These are phyloP conservation scores for Anaspis maculata DNA, from an alignment of 2,888 invertebrate genomes.

Conservation along the genomic window DNA sequence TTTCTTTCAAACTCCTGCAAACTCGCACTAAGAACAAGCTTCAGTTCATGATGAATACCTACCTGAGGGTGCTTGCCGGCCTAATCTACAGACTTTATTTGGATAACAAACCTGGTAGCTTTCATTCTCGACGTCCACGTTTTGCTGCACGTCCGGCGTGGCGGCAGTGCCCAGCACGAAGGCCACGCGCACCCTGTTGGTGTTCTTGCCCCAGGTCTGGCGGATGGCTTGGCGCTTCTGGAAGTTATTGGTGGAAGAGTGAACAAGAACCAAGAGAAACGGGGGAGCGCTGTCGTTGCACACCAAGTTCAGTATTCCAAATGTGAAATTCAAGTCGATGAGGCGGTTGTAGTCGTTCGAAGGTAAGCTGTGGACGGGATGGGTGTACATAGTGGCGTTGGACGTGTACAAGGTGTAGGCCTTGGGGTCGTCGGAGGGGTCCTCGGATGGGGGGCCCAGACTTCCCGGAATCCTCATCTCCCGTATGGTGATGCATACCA, in stretches of 20 bases:
- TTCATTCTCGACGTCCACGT: slow-evolving; percentile 47
- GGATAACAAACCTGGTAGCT: slow-evolving; percentile 55
- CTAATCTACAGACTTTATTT: too few species aligned
- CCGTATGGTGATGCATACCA: slow-evolving; percentile 21
- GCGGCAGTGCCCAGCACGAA: slow-evolving; percentile 58
- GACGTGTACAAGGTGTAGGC: slow-evolving; percentile 22
- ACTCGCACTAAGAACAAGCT: too few species aligned
- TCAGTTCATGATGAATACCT: too few species aligned
- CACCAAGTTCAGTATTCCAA: slow-evolving; percentile 17
- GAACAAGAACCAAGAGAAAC: slow-evolving; percentile 55
- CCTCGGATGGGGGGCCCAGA: slow-evolving; percentile 2
- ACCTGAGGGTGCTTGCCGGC: too few species aligned
- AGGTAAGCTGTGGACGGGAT: slow-evolving; percentile 19
- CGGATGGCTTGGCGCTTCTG: slow-evolving; percentile 60
- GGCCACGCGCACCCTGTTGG: slow-evolving; percentile 47
- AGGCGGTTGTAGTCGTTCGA: slow-evolving; percentile 21
- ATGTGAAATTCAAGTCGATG: slow-evolving; percentile 22
- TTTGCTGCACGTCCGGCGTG: slow-evolving; percentile 28
- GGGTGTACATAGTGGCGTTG: slow-evolving; percentile 19
- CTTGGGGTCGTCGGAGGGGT: slow-evolving; percentile 3
- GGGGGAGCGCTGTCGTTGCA: slow-evolving; percentile 20
- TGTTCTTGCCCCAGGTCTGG: slow-evolving; percentile 60
- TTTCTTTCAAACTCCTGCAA: too few species aligned
- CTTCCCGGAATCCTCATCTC: slow-evolving; percentile 15
- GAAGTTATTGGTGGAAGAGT: slow-evolving; percentile 59